Conservation (phyloP, 1,140 invertebrate genomes). For the Lysiphlebus fabarum region DNA sequence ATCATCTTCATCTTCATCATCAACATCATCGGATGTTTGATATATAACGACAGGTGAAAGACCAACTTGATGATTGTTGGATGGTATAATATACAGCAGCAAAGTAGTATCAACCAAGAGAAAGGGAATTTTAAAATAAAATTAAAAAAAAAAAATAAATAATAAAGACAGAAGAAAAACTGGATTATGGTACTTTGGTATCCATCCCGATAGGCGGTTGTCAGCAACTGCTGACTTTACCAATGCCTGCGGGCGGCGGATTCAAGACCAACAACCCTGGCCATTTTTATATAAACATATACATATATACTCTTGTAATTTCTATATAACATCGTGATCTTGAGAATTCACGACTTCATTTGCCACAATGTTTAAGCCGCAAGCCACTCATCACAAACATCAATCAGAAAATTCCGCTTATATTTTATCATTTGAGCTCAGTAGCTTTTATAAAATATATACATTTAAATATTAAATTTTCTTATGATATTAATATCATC, state of each 20-base stretch:
- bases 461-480: background rate
- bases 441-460: too few species aligned
- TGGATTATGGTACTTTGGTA: constrained; percentile 26
- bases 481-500: background rate
- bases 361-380: background rate
- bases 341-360: constrained; percentile 13
- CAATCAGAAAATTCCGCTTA: too few species aligned
- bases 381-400: too few species aligned
- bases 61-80: too few species aligned
- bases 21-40: background rate
- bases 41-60: constrained; percentile 12
- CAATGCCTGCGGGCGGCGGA: constrained; percentile 9
- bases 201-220: constrained; percentile 18
- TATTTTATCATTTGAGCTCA: too few species aligned
- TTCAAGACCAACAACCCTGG: constrained; percentile 1
- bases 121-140: background rate
- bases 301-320: too few species aligned
- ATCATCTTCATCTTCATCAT: constrained; percentile 1
- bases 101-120: constrained; percentile 1
- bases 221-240: constrained; percentile 20
- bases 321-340: too few species aligned
- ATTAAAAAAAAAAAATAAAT: background rate
- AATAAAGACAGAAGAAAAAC: constrained; percentile 21
- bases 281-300: too few species aligned
- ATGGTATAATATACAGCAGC: too few species aligned